Evolutionary conservation across 2,113 vertebrate genomes (phyloP).

Genomic region (Xiphias gladius): DNA sequence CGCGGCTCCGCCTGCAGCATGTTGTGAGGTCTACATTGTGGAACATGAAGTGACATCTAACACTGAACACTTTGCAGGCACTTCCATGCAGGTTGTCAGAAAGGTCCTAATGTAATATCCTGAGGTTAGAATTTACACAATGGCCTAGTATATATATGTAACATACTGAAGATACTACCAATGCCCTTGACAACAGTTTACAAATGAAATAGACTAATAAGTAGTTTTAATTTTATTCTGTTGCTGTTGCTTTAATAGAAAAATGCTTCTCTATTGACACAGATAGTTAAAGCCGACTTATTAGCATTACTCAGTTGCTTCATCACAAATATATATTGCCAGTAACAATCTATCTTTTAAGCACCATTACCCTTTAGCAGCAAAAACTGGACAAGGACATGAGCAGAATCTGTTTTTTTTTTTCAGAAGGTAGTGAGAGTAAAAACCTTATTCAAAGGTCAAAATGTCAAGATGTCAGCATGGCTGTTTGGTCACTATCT

Average conservation of each 20-base stretch:
- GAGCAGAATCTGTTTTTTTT: too few species aligned
- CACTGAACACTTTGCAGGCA: constrained; percentile 39
- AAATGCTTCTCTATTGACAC: background rate
- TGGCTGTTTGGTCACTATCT: background rate
- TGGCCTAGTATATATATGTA: background rate
- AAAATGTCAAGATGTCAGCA: background rate
- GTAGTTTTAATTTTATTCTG: too few species aligned
- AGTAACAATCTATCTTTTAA: background rate
- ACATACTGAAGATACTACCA: background rate
- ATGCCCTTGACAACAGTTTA: background rate
- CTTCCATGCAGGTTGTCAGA: constrained; percentile 32
- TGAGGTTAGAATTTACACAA: constrained; percentile 2
- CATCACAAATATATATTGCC: background rate
- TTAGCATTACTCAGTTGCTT: background rate
- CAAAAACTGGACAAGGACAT: too few species aligned
- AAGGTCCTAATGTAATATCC: constrained; percentile 1
- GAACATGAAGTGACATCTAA: constrained; percentile 8
- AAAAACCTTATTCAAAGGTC: background rate
- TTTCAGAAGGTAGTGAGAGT: background rate
- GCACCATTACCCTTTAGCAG: background rate
- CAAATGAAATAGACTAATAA: background rate
- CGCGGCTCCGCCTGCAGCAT: constrained; percentile 12
- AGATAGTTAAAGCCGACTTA: background rate
- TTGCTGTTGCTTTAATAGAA: background rate
- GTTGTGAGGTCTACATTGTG: constrained; percentile 4